Percentiles rank a stretch among this genome's conserved stretches.
phyloP scores from a whole-genome alignment of 2,888 invertebrate genomes.

The Vandiemenella viatica region DNA sequence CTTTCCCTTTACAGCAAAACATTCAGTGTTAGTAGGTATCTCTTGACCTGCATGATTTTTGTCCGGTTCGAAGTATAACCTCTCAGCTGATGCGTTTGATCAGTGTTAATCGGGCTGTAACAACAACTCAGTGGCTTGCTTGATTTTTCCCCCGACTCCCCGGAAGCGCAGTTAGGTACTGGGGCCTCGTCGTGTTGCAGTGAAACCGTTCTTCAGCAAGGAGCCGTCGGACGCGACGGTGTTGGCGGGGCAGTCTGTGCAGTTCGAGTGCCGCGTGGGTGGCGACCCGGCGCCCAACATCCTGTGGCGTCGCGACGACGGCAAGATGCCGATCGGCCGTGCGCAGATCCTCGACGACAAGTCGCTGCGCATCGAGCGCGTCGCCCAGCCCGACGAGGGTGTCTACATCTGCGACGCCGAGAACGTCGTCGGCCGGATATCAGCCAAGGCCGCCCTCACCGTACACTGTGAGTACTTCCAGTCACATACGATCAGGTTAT shows the following conservation, averaged over 20 bases:
- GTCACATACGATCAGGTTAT: too few species aligned
- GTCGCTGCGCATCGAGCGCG: conserved; percentile 67
- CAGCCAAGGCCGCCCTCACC: conserved; percentile 69
- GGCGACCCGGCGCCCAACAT: conserved; percentile 84
- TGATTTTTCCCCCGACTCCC: too few species aligned
- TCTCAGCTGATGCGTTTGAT: too few species aligned
- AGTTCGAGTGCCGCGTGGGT: conserved; percentile 77
- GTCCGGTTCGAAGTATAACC: too few species aligned
- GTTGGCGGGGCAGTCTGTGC: conserved; percentile 66
- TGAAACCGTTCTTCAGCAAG: conserved; percentile 77
- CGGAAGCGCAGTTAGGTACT: too few species aligned
- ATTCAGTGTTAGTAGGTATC: too few species aligned
- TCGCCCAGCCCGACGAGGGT: conserved; percentile 71
- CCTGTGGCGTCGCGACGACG: conserved; percentile 75
- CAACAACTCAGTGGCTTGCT: too few species aligned
- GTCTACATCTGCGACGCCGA: conserved; percentile 81
- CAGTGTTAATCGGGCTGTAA: too few species aligned
- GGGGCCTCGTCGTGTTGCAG: too few species aligned
- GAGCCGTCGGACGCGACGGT: conserved; percentile 78
- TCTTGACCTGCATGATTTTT: too few species aligned
- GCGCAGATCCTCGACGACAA: conserved; percentile 57
- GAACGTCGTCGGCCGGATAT: conserved; percentile 74
- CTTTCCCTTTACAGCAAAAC: too few species aligned
- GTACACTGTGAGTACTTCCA: conserved; percentile 61
- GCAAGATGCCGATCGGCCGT: conserved; percentile 66